Evolutionary conservation across 1,140 invertebrate genomes (phyloP).

Genomic region (Harlomillsia oculata): DNA sequence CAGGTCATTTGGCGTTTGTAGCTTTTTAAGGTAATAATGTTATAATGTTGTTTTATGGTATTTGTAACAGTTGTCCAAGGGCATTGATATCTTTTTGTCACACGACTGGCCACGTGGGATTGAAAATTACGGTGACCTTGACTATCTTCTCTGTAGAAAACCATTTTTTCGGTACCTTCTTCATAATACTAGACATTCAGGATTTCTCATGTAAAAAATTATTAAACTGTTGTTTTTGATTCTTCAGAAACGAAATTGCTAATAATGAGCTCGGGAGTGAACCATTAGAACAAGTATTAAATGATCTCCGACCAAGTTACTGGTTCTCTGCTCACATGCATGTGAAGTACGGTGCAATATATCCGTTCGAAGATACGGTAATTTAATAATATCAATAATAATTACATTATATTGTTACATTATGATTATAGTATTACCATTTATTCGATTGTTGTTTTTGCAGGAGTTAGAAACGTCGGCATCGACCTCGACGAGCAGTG

Average conservation of each 20-base stretch:
- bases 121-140: slow-evolving; percentile 71
- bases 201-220: background rate
- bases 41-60: no score
- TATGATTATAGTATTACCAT: background rate
- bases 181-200: slow-evolving; percentile 6
- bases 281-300: slow-evolving; percentile 67
- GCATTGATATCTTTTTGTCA: slow-evolving; percentile 81
- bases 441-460: background rate
- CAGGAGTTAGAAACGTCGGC: background rate
- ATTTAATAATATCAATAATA: slow-evolving; percentile 7
- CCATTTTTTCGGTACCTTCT: slow-evolving; percentile 71
- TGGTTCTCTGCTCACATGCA: slow-evolving; percentile 98
- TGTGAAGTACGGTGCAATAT: slow-evolving; percentile 83
- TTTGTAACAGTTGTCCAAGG: no score
- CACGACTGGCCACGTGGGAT: slow-evolving; percentile 95
- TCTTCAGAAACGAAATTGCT: slow-evolving; percentile 65
- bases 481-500: background rate
- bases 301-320: slow-evolving; percentile 67
- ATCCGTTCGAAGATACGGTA: slow-evolving; percentile 50
- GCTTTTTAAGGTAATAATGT: no score
- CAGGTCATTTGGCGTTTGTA: no score
- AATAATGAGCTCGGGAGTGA: slow-evolving; percentile 70
- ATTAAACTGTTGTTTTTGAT: background rate
- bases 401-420: background rate
- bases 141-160: slow-evolving; percentile 68